A percentile compares a stretch with the other conserved stretches of the same genome.
Conservation (phyloP, 1,140 invertebrate genomes). For the Elymnias hypermnestra region DNA sequence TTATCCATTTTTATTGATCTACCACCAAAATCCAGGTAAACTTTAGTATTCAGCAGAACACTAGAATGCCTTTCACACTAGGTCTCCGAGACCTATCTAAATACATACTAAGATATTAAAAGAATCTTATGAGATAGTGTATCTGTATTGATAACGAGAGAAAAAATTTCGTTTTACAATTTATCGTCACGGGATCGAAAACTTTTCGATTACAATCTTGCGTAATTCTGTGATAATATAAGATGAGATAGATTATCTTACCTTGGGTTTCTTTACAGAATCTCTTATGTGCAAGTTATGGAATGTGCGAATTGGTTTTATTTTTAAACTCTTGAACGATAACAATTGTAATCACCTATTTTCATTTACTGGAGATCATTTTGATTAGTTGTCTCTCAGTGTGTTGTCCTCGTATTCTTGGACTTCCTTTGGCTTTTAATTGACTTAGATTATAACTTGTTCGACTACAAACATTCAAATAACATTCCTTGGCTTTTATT, state of each 20-base stretch:
- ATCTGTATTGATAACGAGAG: conserved; percentile 39
- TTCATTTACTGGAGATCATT: no score
- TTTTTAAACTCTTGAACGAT: no score
- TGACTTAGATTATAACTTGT: no score
- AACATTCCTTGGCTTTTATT: no score
- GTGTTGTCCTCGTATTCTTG: no score
- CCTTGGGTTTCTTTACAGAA: conserved; percentile 15
- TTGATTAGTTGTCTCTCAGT: no score
- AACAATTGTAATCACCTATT: no score
- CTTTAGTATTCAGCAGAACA: conserved; percentile 10
- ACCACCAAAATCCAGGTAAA: neutral
- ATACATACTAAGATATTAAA: conserved; percentile 11
- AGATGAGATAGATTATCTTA: conserved; percentile 32
- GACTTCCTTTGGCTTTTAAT: no score
- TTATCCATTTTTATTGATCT: conserved; percentile 44
- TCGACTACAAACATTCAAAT: no score
- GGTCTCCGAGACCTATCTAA: conserved; percentile 1
- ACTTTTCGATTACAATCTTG: conserved; percentile 58
- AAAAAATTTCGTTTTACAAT: conserved; percentile 39
- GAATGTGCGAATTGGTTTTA: neutral
- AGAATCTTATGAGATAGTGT: conserved; percentile 16
- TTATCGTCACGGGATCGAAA: conserved; percentile 52
- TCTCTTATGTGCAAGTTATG: conserved; percentile 17
- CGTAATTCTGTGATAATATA: conserved; percentile 42
- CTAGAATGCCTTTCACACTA: conserved; percentile 8